Percentiles rank a stretch among this genome's conserved stretches.
Conservation (phyloP, 2,888 invertebrate species). For the Drosophila anomelani region DNA sequence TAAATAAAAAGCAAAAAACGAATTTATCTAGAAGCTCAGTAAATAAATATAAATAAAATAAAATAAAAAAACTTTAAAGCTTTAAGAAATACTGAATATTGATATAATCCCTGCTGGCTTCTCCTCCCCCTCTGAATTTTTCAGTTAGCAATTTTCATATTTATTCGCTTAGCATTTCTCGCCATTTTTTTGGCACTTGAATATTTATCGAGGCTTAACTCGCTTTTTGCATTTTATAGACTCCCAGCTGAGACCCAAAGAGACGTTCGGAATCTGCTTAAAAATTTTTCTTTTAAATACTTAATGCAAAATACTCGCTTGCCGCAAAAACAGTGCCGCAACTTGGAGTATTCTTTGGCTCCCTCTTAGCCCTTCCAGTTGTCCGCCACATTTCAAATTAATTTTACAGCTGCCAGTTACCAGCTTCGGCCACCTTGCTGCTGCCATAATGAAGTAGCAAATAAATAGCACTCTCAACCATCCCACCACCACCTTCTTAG, state of each 20-base stretch:
- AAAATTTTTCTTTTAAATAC: slow-evolving; percentile 53
- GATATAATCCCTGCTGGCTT: neutral
- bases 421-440: slow-evolving; percentile 46
- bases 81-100: neutral
- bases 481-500: neutral
- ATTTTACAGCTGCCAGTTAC: slow-evolving; percentile 70
- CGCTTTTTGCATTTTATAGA: slow-evolving; percentile 35
- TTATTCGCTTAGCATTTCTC: slow-evolving; percentile 26
- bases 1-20: neutral
- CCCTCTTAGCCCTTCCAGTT: neutral
- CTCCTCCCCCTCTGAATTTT: slow-evolving; percentile 2
- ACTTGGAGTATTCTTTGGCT: neutral
- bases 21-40: neutral
- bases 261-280: slow-evolving; percentile 33
- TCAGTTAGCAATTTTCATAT: slow-evolving; percentile 17
- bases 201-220: slow-evolving; percentile 37
- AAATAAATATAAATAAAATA: too few species aligned
- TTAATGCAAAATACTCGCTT: slow-evolving; percentile 46
- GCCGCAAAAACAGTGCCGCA: slow-evolving; percentile 25
- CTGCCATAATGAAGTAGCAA: slow-evolving; percentile 72
- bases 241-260: slow-evolving; percentile 15
- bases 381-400: slow-evolving; percentile 71
- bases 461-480: slow-evolving; percentile 61
- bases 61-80: neutral
- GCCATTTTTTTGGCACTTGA: slow-evolving; percentile 26